Conservation (phyloP, 2,797 vertebrate genomes). For the Glossophaga mutica region DNA sequence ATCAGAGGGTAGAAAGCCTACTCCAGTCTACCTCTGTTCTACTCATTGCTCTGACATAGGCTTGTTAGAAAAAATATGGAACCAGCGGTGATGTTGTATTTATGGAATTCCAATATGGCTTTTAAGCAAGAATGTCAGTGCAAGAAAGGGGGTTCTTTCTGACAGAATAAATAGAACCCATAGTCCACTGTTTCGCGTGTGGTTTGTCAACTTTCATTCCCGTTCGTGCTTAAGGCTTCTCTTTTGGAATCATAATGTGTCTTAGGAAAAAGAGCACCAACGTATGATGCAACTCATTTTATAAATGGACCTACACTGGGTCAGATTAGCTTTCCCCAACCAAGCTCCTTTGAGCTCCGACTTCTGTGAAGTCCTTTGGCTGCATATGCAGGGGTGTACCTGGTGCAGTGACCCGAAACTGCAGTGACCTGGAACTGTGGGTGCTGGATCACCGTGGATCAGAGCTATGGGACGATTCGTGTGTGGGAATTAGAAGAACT, state of each 20-base stretch:
- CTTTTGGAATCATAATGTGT: conserved; percentile 68
- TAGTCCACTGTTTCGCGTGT: conserved; percentile 54
- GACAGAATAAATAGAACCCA: conserved; percentile 69
- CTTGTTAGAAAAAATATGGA: background rate
- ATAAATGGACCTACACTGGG: conserved; percentile 33
- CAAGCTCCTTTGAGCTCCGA: conserved; percentile 1
- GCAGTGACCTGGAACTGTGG: background rate
- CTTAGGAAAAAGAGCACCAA: conserved; percentile 65
- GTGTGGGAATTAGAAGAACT: conserved; percentile 56
- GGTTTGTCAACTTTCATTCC: conserved; percentile 75
- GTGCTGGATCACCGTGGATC: conserved; percentile 36
- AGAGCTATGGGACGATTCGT: conserved; percentile 52
- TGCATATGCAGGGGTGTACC: background rate
- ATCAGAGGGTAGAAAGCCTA: background rate
- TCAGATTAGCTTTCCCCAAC: background rate
- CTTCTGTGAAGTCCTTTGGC: background rate
- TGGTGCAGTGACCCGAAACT: background rate
- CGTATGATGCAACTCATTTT: conserved; percentile 37
- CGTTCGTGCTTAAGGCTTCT: conserved; percentile 37
- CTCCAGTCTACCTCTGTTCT: background rate
- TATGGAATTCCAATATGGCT: conserved; percentile 24
- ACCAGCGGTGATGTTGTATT: background rate
- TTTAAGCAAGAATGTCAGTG: conserved; percentile 63
- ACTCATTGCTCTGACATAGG: background rate
- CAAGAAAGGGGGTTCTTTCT: conserved; percentile 60